Base-by-base conservation (phyloP, 2,797 vertebrate species). In the Muscicapa comitata region DNA sequence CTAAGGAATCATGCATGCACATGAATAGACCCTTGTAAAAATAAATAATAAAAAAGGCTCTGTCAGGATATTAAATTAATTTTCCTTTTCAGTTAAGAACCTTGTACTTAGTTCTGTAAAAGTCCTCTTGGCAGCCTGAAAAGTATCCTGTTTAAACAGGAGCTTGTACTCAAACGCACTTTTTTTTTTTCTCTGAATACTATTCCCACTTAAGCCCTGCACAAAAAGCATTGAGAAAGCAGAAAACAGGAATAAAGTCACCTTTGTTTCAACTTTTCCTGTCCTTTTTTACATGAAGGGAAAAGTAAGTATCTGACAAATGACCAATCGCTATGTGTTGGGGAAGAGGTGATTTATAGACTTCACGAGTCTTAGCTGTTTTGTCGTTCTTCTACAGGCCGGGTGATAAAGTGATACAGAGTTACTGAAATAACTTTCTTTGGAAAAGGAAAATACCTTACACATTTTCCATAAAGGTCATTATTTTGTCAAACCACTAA, bases 191-290 rank as follows among this genome's bases (percentile, higher is more conserved):
- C 47, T 14, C 68, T 6, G 14, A 79, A 83, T 70, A 79, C 29
- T 91, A 48, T 83, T 86, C 76, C 95, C 82, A 93, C 92, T 97
- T 96, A 83, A 91, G 33, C 54, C 75, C 76, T 77, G 42, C 82
- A 86, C 73, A 92, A 94, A 96, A 86, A 80, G 54, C 23, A 53
- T 24, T 24, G 31, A 51, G 53, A 62, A 93, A 76, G 40, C 17
- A 73, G 81, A 91, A 84, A 68, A 79, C 26, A 38, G 83, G 93
- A 95, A 97, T 95, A 97, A 97, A 97, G 95, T 96, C 9, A 94
- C 86, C 92, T 96, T 98, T 97, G 94, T 97, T 97, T 97, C 71
- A 71, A 82, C 51, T 74, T 93, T 74, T 84, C 45, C 66, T 55
- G 42, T 40, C 17, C 26, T 21, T 65, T 85, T 85, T 79, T 58